These are phyloP conservation scores for Rugalucina vietnamica DNA, from an alignment of 2,888 invertebrate species.

Conservation along the genomic window DNA sequence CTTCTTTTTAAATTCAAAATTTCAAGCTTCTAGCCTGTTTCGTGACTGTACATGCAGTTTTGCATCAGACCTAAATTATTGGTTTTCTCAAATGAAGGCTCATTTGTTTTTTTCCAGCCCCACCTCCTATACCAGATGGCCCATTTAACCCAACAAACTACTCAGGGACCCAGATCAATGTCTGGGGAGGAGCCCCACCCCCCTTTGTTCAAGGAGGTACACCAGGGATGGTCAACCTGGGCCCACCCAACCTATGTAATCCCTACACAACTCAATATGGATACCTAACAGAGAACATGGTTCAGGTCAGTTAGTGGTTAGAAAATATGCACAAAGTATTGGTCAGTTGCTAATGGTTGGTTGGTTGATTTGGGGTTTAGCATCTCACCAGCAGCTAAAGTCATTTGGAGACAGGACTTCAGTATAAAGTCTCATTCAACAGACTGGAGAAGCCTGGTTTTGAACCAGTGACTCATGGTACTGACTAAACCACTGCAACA, in stretches of 20 bases:
- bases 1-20: no score
- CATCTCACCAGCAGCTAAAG: not conserved
- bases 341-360: no score
- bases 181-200: constrained; percentile 83
- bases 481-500: no score
- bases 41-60: no score
- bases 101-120: constrained; percentile 23
- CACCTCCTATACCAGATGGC: constrained; percentile 79
- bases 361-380: no score
- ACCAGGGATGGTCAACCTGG: constrained; percentile 69
- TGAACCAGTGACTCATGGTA: no score
- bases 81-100: no score
- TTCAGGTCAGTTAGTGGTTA: constrained; percentile 66
- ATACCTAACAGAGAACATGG: constrained; percentile 82
- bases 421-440: no score
- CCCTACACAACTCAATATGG: constrained; percentile 81
- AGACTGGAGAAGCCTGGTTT: no score
- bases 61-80: no score
- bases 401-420: no score
- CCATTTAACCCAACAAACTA: constrained; percentile 83
- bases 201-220: constrained; percentile 58
- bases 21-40: no score
- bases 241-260: constrained; percentile 65
- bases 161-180: constrained; percentile 84
- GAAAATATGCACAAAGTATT: not conserved